Evolutionary conservation across 2,113 vertebrate species (phyloP).

Genomic region (Chloropsis hardwickii): DNA sequence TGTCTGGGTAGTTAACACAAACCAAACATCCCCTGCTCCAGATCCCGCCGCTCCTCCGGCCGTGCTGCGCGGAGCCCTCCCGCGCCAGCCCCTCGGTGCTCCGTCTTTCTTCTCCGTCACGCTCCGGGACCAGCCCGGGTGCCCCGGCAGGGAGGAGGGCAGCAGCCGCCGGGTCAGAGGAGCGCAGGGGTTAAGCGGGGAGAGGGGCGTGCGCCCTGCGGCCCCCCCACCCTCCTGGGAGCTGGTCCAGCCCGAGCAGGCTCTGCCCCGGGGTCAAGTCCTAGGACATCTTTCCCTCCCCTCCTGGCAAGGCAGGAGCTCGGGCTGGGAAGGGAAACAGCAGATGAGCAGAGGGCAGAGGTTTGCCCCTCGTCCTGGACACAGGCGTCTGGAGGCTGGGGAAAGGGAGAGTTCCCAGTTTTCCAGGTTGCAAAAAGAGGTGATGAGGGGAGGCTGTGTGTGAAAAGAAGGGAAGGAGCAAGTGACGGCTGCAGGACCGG

Average conservation of each 20-base stretch:
- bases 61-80: constrained; percentile 5
- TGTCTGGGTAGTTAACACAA: constrained; percentile 75
- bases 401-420: background rate
- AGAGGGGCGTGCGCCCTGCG: constrained; percentile 22
- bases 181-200: constrained; percentile 58
- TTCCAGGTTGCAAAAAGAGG: background rate
- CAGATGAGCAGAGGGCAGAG: background rate
- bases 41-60: constrained; percentile 31
- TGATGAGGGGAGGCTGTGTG: background rate
- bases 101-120: constrained; percentile 4
- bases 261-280: constrained; percentile 73
- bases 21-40: constrained; percentile 68
- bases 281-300: constrained; percentile 64
- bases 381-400: background rate
- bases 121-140: constrained; percentile 21
- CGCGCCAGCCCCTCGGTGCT: background rate
- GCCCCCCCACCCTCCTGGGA: constrained; percentile 5
- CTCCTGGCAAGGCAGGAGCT: constrained; percentile 53
- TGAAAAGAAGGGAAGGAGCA: background rate
- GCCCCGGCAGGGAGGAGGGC: constrained; percentile 26
- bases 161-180: background rate
- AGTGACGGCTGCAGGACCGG: background rate
- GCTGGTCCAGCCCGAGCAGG: constrained; percentile 51
- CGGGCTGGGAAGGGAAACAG: background rate
- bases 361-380: background rate